These are phyloP conservation scores for Leucozona laternaria DNA, from an alignment of 2,888 invertebrate genomes.

Conservation along the genomic window DNA sequence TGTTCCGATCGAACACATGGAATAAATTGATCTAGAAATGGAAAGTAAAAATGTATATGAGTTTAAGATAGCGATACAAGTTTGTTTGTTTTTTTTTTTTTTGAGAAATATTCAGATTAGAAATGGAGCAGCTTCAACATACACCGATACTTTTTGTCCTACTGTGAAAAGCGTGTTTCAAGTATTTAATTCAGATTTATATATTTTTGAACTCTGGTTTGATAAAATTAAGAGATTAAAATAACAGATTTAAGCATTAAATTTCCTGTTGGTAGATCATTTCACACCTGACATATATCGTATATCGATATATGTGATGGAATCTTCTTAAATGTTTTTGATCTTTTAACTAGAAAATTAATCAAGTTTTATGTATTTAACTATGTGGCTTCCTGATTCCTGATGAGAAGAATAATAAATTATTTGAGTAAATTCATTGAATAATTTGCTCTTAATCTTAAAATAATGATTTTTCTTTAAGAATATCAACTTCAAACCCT, in stretches of 20 bases:
- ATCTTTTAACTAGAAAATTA: neutral
- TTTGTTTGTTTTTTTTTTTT: neutral
- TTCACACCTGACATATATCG: too few species aligned
- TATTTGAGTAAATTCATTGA: neutral
- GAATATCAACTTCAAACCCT: too few species aligned
- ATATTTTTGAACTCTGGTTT: too few species aligned
- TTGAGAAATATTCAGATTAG: neutral
- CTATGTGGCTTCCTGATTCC: neutral
- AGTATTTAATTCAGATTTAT: too few species aligned
- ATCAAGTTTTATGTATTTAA: constrained; percentile 6
- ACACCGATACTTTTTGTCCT: too few species aligned
- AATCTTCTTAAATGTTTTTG: neutral
- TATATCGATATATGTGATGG: neutral
- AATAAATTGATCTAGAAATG: constrained; percentile 29
- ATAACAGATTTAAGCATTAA: too few species aligned
- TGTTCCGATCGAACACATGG: constrained; percentile 6
- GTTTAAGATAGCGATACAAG: neutral
- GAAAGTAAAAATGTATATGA: constrained; percentile 28
- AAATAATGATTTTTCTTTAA: too few species aligned
- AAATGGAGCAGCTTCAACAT: neutral
- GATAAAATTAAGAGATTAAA: too few species aligned
- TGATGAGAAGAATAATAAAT: neutral
- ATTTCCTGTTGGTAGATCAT: too few species aligned
- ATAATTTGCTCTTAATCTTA: too few species aligned
- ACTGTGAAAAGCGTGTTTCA: too few species aligned